A percentile compares a stretch with the other conserved stretches of the same genome.
Evolutionary conservation across 2,797 vertebrate genomes (phyloP).

Genomic region (Eulemur coronatus): DNA sequence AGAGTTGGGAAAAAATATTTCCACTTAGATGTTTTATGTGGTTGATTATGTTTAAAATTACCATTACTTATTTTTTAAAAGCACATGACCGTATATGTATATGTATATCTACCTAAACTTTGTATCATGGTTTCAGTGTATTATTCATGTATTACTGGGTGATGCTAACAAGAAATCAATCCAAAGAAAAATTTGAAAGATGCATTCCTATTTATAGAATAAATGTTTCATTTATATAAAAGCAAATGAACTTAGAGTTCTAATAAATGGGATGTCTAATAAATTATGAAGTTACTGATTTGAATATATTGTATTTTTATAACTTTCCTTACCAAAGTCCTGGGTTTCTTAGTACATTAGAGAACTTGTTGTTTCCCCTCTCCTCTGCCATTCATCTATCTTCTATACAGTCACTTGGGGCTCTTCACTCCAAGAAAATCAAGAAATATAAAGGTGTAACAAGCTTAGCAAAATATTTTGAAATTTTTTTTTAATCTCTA

Average conservation of each 20-base stretch:
- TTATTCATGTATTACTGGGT: conserved; percentile 69
- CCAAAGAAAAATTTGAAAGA: conserved; percentile 81
- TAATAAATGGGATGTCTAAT: conserved; percentile 73
- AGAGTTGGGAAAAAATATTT: conserved; percentile 50
- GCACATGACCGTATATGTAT: conserved; percentile 59
- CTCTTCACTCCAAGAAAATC: conserved; percentile 5
- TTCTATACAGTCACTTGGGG: background rate
- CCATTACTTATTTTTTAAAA: conserved; percentile 70
- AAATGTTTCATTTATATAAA: conserved; percentile 80
- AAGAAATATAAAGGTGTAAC: conserved; percentile 53
- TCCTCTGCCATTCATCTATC: background rate
- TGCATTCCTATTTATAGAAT: conserved; percentile 80
- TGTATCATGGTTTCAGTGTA: conserved; percentile 73
- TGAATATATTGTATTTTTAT: conserved; percentile 80
- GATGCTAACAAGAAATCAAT: conserved; percentile 74
- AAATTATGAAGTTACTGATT: conserved; percentile 74
- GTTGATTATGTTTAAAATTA: conserved; percentile 64
- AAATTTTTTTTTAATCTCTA: background rate
- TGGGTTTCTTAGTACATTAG: conserved; percentile 25
- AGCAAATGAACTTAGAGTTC: conserved; percentile 78
- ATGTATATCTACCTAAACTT: conserved; percentile 61
- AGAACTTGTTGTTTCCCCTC: background rate
- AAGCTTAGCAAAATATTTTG: conserved; percentile 23
- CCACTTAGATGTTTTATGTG: conserved; percentile 67
- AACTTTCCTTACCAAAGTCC: conserved; percentile 74